phyloP scores from a whole-genome alignment of 2,113 vertebrate genomes.

The Rattus rattus region DNA sequence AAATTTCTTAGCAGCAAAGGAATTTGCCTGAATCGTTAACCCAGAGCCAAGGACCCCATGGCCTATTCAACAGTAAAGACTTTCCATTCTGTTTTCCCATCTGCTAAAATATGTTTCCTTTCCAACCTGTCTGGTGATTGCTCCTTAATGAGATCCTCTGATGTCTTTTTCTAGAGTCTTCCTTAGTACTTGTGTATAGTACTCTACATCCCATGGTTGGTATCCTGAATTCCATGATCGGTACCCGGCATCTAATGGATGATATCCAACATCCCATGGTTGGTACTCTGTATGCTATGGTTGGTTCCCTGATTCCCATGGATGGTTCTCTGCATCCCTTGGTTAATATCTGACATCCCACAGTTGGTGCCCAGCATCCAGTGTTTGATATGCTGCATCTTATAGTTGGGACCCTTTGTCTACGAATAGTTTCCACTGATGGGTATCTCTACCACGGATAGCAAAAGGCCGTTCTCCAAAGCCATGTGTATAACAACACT shows the following conservation, averaged over 20 bases:
- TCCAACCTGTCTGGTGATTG: background rate
- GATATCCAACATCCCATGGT: background rate
- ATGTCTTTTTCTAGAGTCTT: background rate
- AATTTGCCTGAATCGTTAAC: background rate
- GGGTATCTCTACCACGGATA: background rate
- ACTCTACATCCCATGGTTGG: background rate
- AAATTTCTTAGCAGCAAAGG: background rate
- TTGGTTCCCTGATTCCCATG: background rate
- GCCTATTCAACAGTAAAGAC: background rate
- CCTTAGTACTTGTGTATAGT: background rate
- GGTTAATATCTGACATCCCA: background rate
- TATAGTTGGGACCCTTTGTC: background rate
- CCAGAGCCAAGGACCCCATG: background rate
- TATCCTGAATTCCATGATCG: background rate
- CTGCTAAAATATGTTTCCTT: background rate
- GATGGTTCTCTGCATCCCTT: background rate
- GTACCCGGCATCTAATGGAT: background rate
- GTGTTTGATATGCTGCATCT: background rate
- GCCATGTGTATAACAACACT: background rate
- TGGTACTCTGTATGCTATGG: background rate
- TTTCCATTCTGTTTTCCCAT: background rate
- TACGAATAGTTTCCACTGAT: background rate
- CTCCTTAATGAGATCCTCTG: background rate
- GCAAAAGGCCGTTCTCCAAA: background rate
- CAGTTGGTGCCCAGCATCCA: background rate